Percentiles rank a stretch among this genome's conserved stretches.
Evolutionary conservation across 2,797 vertebrate genomes (phyloP).

Genomic region (Stomatorhinus walkeri): DNA sequence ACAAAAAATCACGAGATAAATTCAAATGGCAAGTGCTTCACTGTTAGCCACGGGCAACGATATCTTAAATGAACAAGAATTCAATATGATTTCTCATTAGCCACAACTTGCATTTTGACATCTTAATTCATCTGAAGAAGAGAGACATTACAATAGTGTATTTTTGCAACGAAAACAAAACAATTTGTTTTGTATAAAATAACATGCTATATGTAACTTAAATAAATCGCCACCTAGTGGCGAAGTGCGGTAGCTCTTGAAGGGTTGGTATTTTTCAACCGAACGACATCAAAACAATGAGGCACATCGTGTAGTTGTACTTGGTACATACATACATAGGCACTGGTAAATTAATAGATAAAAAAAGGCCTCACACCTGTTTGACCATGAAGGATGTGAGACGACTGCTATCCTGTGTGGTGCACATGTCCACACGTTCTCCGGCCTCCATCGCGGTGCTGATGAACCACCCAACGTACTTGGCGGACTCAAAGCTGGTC

Average conservation of each 20-base stretch:
- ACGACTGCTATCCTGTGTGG: accelerated
- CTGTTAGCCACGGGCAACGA: not conserved
- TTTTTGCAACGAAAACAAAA: not conserved
- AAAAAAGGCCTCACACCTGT: not conserved
- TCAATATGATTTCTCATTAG: constrained; percentile 28
- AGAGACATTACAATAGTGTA: not conserved
- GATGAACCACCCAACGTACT: constrained; percentile 48
- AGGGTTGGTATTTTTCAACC: not conserved
- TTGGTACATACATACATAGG: constrained; percentile 36
- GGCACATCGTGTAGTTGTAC: constrained; percentile 26
- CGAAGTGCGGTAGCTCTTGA: not conserved
- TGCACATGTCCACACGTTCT: constrained; percentile 38
- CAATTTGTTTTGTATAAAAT: not conserved
- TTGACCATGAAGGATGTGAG: constrained; percentile 26
- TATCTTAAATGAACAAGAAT: constrained; percentile 13
- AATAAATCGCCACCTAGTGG: not conserved
- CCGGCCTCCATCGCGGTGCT: constrained; percentile 28
- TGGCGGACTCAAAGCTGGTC: constrained; percentile 47
- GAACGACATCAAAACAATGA: not conserved
- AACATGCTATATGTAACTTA: not conserved
- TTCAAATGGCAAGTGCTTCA: not conserved
- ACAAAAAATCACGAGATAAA: constrained; percentile 13
- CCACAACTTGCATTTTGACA: not conserved
- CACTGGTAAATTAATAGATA: not conserved
- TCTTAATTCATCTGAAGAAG: not conserved